A percentile compares a stretch with the other conserved stretches of the same genome.
Conservation (phyloP, 92 coral and sea anemone species). For the Diadumene lineata region DNA sequence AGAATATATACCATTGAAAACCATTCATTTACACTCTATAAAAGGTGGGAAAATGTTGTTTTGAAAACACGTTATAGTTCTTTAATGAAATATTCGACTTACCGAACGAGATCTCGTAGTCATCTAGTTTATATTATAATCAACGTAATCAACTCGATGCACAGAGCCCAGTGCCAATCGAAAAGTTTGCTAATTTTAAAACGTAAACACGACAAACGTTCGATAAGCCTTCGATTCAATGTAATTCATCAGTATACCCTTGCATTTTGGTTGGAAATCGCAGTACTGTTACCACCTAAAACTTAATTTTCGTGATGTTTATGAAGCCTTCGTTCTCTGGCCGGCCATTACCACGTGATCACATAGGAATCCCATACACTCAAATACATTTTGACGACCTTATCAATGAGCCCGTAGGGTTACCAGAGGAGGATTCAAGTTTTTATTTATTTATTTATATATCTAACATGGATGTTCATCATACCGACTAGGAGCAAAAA, state of each 20-base stretch:
- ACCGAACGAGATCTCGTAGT: neutral
- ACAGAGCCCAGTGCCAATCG: too few relatives aligned
- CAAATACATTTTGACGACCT: too few relatives aligned
- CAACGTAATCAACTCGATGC: neutral
- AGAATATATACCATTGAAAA: too few relatives aligned
- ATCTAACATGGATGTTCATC: too few relatives aligned
- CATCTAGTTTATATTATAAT: too few relatives aligned
- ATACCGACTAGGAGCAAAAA: too few relatives aligned
- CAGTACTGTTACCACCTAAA: neutral
- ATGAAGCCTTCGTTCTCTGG: neutral
- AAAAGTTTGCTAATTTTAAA: neutral
- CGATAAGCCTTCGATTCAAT: neutral
- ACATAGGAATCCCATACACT: slow-evolving; percentile 1
- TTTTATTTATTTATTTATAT: too few relatives aligned
- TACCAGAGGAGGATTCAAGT: too few relatives aligned
- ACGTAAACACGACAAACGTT: neutral
- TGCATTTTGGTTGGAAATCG: neutral
- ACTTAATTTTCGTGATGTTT: neutral
- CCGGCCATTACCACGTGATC: slow-evolving; percentile 14
- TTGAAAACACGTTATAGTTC: neutral
- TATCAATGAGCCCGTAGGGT: too few relatives aligned
- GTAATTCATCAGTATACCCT: neutral
- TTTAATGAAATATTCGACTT: neutral
- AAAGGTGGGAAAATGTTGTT: neutral
- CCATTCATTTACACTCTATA: too few relatives aligned